A percentile compares a stretch with the other conserved stretches of the same genome.
Evolutionary conservation across 1,140 invertebrate genomes (phyloP).

Genomic region (Sitobion miscanthi): DNA sequence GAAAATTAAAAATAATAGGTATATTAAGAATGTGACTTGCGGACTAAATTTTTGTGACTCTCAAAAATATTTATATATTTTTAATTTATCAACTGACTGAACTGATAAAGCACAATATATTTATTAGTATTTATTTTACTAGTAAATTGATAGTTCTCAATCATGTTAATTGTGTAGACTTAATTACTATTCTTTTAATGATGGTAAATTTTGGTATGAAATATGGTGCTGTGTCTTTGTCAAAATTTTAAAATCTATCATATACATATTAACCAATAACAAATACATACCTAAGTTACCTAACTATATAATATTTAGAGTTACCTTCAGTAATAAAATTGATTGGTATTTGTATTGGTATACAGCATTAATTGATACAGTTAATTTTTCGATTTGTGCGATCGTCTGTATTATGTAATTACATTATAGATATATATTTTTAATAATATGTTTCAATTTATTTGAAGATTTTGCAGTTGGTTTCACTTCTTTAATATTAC

Average conservation of each 20-base stretch:
- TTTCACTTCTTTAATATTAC: not conserved
- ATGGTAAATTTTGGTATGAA: not conserved
- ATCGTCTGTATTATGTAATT: too few species aligned
- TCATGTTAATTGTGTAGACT: too few species aligned
- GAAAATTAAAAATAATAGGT: too few species aligned
- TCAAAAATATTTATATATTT: too few species aligned
- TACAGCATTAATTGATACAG: too few species aligned
- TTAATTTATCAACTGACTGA: not conserved
- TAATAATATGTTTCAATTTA: constrained; percentile 12
- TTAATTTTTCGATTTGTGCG: not conserved
- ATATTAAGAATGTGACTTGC: too few species aligned
- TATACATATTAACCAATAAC: not conserved
- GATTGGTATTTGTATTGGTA: not conserved
- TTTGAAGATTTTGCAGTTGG: not conserved
- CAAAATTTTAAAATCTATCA: not conserved
- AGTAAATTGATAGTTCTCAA: too few species aligned
- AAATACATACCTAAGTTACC: not conserved
- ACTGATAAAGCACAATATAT: too few species aligned
- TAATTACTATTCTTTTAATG: not conserved
- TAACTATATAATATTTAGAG: not conserved
- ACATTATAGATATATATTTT: not conserved
- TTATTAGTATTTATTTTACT: too few species aligned
- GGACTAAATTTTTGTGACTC: too few species aligned
- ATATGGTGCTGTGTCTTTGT: not conserved
- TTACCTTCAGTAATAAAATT: not conserved